Evolutionary conservation across 2,113 vertebrate genomes (phyloP).

Genomic region (Melanerpes aurifrons): DNA sequence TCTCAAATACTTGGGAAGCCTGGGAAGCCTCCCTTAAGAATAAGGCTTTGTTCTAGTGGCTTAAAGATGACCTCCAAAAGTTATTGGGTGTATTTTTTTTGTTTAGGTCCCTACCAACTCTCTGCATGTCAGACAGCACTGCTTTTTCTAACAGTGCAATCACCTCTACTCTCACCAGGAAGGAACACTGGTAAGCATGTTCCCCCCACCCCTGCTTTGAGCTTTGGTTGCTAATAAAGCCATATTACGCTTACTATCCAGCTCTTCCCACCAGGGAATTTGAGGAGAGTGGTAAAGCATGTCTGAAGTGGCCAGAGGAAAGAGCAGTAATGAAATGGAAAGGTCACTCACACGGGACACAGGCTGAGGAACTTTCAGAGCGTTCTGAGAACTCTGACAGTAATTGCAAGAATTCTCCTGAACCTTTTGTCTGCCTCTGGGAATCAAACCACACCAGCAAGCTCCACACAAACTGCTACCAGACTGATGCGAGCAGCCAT

Average conservation of each 20-base stretch:
- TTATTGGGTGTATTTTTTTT: background rate
- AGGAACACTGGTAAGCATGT: background rate
- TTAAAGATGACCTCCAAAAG: slow-evolving; percentile 50
- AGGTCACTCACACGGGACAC: background rate
- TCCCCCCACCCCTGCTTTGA: background rate
- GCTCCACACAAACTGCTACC: background rate
- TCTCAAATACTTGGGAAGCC: background rate
- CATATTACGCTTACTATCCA: background rate
- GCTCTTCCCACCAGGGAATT: background rate
- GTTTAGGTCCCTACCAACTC: background rate
- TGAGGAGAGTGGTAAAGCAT: background rate
- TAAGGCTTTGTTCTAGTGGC: slow-evolving; percentile 21
- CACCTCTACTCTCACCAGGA: background rate
- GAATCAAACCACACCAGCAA: background rate
- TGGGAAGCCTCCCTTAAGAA: slow-evolving; percentile 20
- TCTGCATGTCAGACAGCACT: background rate
- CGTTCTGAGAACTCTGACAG: background rate
- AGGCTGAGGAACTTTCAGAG: background rate
- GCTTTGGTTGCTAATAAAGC: background rate
- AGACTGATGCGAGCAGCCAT: background rate
- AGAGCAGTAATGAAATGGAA: background rate
- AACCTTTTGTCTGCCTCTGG: background rate
- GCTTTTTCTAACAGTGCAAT: background rate
- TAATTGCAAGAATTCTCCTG: background rate
- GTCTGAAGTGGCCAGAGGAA: background rate